phyloP scores from a whole-genome alignment of 1,140 invertebrate genomes.

The Calycopis cecrops region DNA sequence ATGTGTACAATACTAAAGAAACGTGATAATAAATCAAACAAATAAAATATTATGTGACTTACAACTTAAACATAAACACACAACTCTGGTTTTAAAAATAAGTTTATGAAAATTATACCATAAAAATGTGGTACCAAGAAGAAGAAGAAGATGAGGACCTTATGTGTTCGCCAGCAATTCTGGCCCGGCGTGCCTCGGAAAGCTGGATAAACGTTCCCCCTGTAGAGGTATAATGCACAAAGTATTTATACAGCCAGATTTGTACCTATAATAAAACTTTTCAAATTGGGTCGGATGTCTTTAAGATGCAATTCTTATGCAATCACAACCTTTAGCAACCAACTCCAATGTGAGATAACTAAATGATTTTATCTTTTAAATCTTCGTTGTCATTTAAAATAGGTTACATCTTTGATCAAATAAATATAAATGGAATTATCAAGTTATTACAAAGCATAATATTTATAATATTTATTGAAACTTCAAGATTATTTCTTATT shows the following conservation, averaged over 20 bases:
- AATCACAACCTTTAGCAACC: neutral
- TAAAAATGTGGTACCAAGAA: constrained; percentile 81
- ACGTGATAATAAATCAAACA: too few relatives aligned
- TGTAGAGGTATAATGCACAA: constrained; percentile 79
- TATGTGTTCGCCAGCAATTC: constrained; percentile 88
- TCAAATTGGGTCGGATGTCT: neutral
- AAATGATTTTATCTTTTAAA: too few relatives aligned
- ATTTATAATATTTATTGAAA: too few relatives aligned
- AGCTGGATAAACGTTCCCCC: constrained; percentile 91
- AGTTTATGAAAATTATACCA: constrained; percentile 4
- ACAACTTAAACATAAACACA: constrained; percentile 3
- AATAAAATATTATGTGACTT: too few relatives aligned
- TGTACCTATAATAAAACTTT: neutral
- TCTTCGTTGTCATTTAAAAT: too few relatives aligned
- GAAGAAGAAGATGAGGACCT: constrained; percentile 88
- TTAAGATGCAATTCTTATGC: neutral
- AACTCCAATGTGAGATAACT: too few relatives aligned
- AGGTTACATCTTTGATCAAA: too few relatives aligned
- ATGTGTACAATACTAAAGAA: neutral
- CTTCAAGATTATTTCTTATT: too few relatives aligned
- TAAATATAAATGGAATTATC: too few relatives aligned
- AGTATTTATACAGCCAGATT: neutral
- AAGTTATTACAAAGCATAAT: too few relatives aligned
- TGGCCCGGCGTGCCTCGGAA: constrained; percentile 87
- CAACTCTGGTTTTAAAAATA: neutral